These are phyloP conservation scores for Hemistola chrysoprasaria DNA, from an alignment of 2,888 invertebrate species.

Conservation along the genomic window DNA sequence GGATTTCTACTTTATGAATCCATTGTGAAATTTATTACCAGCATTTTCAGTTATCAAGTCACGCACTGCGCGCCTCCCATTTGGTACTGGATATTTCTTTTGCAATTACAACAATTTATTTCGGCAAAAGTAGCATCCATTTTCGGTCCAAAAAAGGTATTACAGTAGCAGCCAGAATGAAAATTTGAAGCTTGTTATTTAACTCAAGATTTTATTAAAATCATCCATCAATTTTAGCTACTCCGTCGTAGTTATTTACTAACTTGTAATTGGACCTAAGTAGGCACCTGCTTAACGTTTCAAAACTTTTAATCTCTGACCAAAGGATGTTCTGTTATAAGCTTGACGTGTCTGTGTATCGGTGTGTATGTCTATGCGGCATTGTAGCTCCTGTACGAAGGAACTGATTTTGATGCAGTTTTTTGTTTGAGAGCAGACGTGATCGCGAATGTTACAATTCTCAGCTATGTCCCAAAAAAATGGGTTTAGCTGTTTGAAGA, in stretches of 20 bases:
- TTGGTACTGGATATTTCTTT: slow-evolving; percentile 41
- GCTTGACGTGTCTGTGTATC: too few species aligned
- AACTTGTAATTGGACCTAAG: neutral
- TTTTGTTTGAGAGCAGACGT: too few species aligned
- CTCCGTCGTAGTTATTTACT: neutral
- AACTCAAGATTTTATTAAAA: slow-evolving; percentile 19
- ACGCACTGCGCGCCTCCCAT: slow-evolving; percentile 39
- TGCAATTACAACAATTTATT: slow-evolving; percentile 49
- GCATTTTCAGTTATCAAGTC: slow-evolving; percentile 43
- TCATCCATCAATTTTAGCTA: slow-evolving; percentile 11
- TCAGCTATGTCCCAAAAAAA: too few species aligned
- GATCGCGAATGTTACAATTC: too few species aligned
- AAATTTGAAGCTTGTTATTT: slow-evolving; percentile 35
- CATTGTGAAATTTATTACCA: slow-evolving; percentile 22
- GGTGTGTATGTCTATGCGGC: too few species aligned
- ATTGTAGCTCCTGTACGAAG: too few species aligned
- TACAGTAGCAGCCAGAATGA: slow-evolving; percentile 35
- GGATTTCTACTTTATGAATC: slow-evolving; percentile 7
- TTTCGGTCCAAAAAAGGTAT: slow-evolving; percentile 39
- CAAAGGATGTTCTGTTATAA: too few species aligned
- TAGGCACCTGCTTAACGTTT: too few species aligned
- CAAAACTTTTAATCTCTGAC: too few species aligned
- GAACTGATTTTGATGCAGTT: too few species aligned
- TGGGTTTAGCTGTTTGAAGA: too few species aligned
- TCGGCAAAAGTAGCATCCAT: slow-evolving; percentile 45